Evolutionary conservation across 37 sponge, comb jelly and placozoan genomes (phyloP), one percentile per base, ranked within the genome.

Genomic region (Eunapius fragilis): DNA sequence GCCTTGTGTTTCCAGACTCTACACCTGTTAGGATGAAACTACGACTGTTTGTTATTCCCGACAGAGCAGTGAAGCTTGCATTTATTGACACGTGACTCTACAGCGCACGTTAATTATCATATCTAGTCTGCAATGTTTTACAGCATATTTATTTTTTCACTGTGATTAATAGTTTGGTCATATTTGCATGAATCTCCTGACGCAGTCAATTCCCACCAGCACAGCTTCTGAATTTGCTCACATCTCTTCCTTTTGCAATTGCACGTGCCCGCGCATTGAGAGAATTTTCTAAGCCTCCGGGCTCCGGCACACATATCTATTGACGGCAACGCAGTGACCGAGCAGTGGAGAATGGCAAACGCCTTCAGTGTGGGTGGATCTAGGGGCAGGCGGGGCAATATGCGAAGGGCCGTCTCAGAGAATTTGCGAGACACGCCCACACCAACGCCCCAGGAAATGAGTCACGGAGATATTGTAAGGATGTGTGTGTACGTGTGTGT

Each of bases 1-100:
- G 37, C 13, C 34, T 90, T 0, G 82, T 69, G 14, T 86, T 58
- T 37, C 77, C 77, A 14, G 84, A 84, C 4, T 11, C 69, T 31
- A 30, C 73, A 31, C 82, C 86, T 26, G 45, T 90, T 31, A 34
- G 68, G 30, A 34, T 71, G 31, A 69, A 77, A 4, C 76, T 75
- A 67, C 85, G 76, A 5, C 70, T 90, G 12, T 41, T 90, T 38
- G 24, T 90, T 14, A 76, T 48, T 33, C 81, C 91, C 19, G 91
- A 90, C 24, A 73, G 82, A 45, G 72, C 34, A 25, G 7, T 87
- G 22, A 36, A 87, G 41, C n/a, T 87, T 19, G 31, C 78, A 0
- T 79, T 87, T 67, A 27, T 67, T 9, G 82, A 72, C 32, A 19
- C 28, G 49, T 38, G 49, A 19, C 41, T 41, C 41, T 41, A 6